Conservation (phyloP, 2,797 vertebrate species). For the Leptodactylus fallax region DNA sequence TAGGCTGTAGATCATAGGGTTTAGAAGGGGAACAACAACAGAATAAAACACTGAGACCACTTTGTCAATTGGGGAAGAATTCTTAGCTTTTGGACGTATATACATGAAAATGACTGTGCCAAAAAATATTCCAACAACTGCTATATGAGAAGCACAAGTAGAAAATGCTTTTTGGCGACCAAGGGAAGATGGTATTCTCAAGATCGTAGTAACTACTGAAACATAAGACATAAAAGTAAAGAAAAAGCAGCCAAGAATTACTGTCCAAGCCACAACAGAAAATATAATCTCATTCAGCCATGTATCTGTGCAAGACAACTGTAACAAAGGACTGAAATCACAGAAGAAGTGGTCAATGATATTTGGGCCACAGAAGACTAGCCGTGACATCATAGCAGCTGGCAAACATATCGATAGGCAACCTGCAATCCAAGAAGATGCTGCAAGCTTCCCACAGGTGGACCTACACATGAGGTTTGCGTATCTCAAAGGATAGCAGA, state of each 20-base stretch:
- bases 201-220: constrained; percentile 47
- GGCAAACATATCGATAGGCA: constrained; percentile 48
- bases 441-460: constrained; percentile 35
- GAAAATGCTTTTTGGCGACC: constrained; percentile 60
- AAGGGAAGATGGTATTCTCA: constrained; percentile 54
- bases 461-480: constrained; percentile 35
- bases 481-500: constrained; percentile 52
- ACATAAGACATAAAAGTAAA: constrained; percentile 54
- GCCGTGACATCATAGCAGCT: constrained; percentile 52
- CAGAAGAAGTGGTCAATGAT: constrained; percentile 57
- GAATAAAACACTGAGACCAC: constrained; percentile 60
- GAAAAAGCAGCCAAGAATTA: constrained; percentile 53
- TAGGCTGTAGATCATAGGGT: constrained; percentile 58
- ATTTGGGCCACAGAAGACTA: constrained; percentile 57
- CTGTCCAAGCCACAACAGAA: constrained; percentile 56
- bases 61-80: constrained; percentile 56
- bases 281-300: constrained; percentile 59
- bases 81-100: constrained; percentile 59
- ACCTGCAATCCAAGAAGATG: constrained; percentile 53
- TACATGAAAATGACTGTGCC: constrained; percentile 60
- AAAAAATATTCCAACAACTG: constrained; percentile 62
- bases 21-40: constrained; percentile 54
- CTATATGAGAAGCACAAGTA: constrained; percentile 53
- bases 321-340: constrained; percentile 55
- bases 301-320: constrained; percentile 56